Base-by-base conservation (phyloP, 2,888 invertebrate genomes). In the Pseudococcus jackbeardsleyi region DNA sequence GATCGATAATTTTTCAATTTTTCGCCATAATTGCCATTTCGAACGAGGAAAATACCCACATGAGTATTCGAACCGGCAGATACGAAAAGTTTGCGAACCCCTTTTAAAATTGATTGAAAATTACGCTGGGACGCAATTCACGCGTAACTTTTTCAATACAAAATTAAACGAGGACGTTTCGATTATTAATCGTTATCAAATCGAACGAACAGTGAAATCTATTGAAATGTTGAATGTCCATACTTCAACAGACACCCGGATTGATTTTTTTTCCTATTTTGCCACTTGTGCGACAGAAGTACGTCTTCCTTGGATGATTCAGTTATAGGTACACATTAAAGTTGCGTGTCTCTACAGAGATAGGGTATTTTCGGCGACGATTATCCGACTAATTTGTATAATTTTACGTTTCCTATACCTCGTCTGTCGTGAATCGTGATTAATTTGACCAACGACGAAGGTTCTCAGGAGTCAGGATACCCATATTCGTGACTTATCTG, bases 41-140 rank as follows among this genome's bases (percentile, higher is more conserved):
- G 11, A 19, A 59, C 1, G 19, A 19, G 19, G 59, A 72, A 72
- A 72, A 33, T 33, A 33, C 26, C 26, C 26, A 3, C 26, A 33
- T 3, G 26, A 33, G 26, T 33, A 33, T 33, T 33, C 26, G 26
- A 72, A 72, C 5, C 12, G 68, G 0, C 64, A 15, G 15, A 6
- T 72, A 5, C 1, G 26, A 72, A 72, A 72, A 22, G 68, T 72
- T 72, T 72, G 33, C 11, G 68, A 72, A 72, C 7, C 68, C 68
- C 68, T 33, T 26, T 72, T 72, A 72, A 72, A 72, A 72, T 72
- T 72, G 68, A 72, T 72, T 33, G 68, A 72, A 72, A 72, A 72
- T 72, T 72, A 72, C 68, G 15, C 68, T 33, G 68, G 26, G 68
- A 33, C 33, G 26, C 11, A 72, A 72, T 72, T 72, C 68, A 72